Percentiles rank a stretch among this genome's conserved stretches.
Evolutionary conservation across 2,113 vertebrate genomes (phyloP).

Genomic region (Ardeotis arabs): DNA sequence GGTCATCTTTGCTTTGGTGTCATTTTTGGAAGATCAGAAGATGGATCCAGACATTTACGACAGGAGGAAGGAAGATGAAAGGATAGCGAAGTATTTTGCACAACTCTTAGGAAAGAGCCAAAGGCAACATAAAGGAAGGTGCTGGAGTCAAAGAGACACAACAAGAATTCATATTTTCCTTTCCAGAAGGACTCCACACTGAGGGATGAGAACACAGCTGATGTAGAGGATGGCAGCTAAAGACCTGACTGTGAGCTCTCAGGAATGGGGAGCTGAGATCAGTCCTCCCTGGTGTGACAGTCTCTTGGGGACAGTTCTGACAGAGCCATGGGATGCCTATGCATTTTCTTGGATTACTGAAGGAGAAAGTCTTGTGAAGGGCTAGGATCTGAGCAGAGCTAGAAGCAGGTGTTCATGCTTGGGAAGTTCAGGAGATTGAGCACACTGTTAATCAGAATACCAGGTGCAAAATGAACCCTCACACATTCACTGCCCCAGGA

Average conservation of each 20-base stretch:
- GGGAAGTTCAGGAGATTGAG: conserved; percentile 25
- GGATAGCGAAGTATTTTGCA: not conserved
- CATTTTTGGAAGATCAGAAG: not conserved
- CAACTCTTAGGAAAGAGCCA: not conserved
- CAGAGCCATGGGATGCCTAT: not conserved
- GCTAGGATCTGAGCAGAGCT: not conserved
- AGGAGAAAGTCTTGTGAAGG: not conserved
- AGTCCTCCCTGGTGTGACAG: not conserved
- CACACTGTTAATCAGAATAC: conserved; percentile 49
- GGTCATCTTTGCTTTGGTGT: not conserved
- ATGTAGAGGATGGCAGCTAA: not conserved
- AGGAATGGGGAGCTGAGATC: not conserved
- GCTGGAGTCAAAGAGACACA: not conserved
- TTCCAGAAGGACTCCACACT: not conserved
- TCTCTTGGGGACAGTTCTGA: not conserved
- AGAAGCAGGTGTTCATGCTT: conserved; percentile 42
- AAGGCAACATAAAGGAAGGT: not conserved
- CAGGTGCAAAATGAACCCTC: conserved; percentile 58
- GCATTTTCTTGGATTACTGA: conserved; percentile 13
- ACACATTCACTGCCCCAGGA: conserved; percentile 36
- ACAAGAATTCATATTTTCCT: fast-evolving
- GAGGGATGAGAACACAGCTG: not conserved
- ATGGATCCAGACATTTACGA: not conserved
- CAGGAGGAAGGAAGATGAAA: not conserved
- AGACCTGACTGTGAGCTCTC: not conserved